Conservation (phyloP, 53 echinoderm and acorn worm species). For the Zoroaster sp. region DNA sequence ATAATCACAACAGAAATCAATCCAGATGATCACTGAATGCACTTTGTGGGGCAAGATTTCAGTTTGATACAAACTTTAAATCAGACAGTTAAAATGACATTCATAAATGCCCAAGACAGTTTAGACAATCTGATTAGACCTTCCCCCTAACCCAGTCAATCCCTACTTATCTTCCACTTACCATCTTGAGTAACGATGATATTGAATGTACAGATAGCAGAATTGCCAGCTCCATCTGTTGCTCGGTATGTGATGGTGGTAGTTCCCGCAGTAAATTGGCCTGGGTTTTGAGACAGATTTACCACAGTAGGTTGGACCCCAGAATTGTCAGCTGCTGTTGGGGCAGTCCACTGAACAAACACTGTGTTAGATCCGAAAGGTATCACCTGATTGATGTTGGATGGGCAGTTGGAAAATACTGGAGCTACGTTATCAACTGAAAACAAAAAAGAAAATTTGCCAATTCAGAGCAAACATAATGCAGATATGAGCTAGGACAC, state of each 20-base stretch:
- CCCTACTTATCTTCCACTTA: no score
- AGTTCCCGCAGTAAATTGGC: constrained; percentile 55
- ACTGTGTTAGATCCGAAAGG: constrained; percentile 18
- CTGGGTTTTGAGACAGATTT: constrained; percentile 36
- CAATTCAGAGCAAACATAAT: not conserved
- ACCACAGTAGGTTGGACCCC: constrained; percentile 30
- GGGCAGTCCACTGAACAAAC: constrained; percentile 48
- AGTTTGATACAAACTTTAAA: no score
- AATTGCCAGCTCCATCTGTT: constrained; percentile 60
- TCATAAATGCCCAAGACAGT: no score
- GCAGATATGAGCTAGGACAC: not conserved
- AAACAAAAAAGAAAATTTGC: no score
- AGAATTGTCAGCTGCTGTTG: constrained; percentile 70
- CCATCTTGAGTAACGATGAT: constrained; percentile 58
- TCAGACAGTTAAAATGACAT: no score
- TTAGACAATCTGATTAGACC: no score
- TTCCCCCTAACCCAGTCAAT: no score
- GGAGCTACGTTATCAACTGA: constrained; percentile 37
- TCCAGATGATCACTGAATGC: no score
- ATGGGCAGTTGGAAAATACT: constrained; percentile 32
- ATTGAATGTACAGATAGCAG: constrained; percentile 52
- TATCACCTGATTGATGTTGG: constrained; percentile 1
- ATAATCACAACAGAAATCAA: no score
- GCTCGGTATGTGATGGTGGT: constrained; percentile 55
- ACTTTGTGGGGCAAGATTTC: no score